These are phyloP conservation scores for Zaprionus vittiger DNA, from an alignment of 1,140 invertebrate species.

Conservation along the genomic window DNA sequence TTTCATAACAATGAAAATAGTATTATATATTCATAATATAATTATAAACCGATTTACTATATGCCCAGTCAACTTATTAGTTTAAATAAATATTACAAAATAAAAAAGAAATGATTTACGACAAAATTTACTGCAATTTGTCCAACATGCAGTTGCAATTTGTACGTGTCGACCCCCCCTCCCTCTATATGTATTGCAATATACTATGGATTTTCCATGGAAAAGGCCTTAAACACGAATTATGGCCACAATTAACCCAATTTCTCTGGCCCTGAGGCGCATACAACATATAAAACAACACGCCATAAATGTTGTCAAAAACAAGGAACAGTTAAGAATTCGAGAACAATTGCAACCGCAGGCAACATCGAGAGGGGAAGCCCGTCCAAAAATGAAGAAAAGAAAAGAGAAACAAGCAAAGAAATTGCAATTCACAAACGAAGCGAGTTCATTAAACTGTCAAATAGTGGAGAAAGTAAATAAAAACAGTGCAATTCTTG, in stretches of 20 bases:
- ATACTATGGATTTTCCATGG: slow-evolving; percentile 41
- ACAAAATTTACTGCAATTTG: slow-evolving; percentile 35
- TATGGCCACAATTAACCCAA: slow-evolving; percentile 77
- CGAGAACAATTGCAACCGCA: slow-evolving; percentile 50
- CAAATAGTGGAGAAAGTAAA: slow-evolving; percentile 15
- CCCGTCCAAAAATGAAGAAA: background rate
- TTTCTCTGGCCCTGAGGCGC: slow-evolving; percentile 63
- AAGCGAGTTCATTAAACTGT: slow-evolving; percentile 66
- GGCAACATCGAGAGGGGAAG: background rate
- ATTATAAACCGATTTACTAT: slow-evolving; percentile 58
- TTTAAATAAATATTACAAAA: slow-evolving; percentile 24
- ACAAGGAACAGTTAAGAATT: slow-evolving; percentile 52
- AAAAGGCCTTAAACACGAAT: slow-evolving; percentile 77
- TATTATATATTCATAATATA: slow-evolving; percentile 59
- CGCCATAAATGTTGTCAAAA: slow-evolving; percentile 47
- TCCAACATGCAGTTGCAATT: slow-evolving; percentile 70
- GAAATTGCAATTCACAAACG: slow-evolving; percentile 39
- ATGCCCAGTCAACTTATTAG: slow-evolving; percentile 20
- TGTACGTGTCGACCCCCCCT: slow-evolving; percentile 36
- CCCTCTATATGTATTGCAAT: background rate
- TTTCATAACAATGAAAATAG: slow-evolving; percentile 32
- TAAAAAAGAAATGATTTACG: slow-evolving; percentile 63
- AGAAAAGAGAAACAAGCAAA: slow-evolving; percentile 18
- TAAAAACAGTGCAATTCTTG: background rate
- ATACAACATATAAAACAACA: slow-evolving; percentile 63